These are phyloP conservation scores for Tonatia bakeri DNA, from an alignment of 2,113 vertebrate species.

Conservation along the genomic window DNA sequence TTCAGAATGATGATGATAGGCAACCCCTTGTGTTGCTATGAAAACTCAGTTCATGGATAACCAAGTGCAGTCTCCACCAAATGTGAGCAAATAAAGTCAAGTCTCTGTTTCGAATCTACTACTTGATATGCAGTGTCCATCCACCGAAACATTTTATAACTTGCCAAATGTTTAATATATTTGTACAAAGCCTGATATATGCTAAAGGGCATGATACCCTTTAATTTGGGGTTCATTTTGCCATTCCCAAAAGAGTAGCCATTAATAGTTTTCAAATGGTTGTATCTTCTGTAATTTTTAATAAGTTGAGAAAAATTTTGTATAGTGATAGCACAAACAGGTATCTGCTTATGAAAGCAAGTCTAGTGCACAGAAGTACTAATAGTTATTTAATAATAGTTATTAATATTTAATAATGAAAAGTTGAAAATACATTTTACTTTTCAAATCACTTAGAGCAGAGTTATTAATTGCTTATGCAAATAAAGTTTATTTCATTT, in stretches of 20 bases:
- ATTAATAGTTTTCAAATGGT: background rate
- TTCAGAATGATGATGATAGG: background rate
- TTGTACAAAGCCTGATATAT: background rate
- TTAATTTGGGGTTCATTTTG: constrained; percentile 14
- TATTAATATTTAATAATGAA: background rate
- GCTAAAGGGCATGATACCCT: background rate
- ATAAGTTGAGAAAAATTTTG: background rate
- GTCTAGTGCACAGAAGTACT: background rate
- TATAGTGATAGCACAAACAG: background rate
- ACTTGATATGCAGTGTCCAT: background rate
- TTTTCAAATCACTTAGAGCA: constrained; percentile 23
- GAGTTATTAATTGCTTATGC: background rate
- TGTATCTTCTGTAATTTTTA: background rate
- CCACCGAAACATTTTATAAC: background rate
- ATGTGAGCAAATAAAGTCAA: constrained; percentile 8
- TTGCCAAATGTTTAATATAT: background rate
- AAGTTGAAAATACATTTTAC: background rate
- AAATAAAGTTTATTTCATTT: constrained; percentile 35
- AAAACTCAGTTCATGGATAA: background rate
- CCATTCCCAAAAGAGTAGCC: background rate
- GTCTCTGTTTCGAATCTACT: background rate
- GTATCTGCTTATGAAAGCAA: background rate
- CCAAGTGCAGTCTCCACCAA: background rate
- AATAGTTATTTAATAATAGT: background rate
- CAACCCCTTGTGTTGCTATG: background rate